These are phyloP conservation scores for Metaphire vulgaris DNA, from an alignment of 1,140 invertebrate genomes.

Conservation along the genomic window DNA sequence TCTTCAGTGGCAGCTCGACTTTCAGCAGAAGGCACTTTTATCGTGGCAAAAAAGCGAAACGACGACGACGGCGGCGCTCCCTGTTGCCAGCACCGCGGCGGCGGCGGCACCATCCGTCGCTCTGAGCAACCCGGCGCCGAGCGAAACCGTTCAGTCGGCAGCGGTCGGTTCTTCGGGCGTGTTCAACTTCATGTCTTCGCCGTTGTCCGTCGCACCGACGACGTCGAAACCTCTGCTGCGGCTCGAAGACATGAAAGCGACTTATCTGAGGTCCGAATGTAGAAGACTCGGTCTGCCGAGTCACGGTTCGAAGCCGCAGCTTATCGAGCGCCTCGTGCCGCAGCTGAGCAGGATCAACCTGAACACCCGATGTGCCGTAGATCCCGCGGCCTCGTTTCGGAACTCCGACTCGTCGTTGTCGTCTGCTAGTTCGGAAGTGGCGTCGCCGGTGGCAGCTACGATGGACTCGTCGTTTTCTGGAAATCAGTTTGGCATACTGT, in stretches of 20 bases:
- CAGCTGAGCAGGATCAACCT: background rate
- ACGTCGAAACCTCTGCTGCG: background rate
- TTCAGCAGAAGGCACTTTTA: conserved; percentile 60
- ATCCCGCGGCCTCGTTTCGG: background rate
- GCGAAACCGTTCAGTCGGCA: background rate
- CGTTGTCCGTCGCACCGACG: background rate
- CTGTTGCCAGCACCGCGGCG: background rate
- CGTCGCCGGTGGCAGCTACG: background rate
- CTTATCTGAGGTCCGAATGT: conserved; percentile 6
- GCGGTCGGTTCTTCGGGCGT: background rate
- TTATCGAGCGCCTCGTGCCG: conserved; percentile 5
- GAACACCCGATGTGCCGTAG: background rate
- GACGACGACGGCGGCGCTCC: too few species aligned
- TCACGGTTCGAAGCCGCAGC: conserved; percentile 8
- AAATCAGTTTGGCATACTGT: background rate
- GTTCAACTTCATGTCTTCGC: background rate
- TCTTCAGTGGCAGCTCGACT: conserved; percentile 77
- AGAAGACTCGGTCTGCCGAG: background rate
- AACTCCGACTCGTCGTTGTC: background rate
- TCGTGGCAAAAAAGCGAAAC: background rate
- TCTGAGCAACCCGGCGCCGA: too few species aligned
- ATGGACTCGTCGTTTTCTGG: background rate
- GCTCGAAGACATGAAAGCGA: conserved; percentile 4
- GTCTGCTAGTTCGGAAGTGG: background rate
- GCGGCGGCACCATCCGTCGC: too few species aligned